phyloP scores from a whole-genome alignment of 2,797 vertebrate genomes.

The Mergus octosetaceus region DNA sequence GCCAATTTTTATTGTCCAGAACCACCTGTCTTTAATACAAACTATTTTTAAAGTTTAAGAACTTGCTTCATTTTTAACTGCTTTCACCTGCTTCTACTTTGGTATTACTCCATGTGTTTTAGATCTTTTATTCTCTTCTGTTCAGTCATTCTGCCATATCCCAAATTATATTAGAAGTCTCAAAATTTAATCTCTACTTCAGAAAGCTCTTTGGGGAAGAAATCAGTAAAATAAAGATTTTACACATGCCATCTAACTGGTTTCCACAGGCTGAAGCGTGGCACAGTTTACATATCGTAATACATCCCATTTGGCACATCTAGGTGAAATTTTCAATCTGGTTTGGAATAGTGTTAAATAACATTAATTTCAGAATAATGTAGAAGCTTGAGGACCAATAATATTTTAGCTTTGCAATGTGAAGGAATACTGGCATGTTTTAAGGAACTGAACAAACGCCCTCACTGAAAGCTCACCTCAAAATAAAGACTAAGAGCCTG shows the following conservation, averaged over 20 bases:
- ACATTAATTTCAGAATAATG: not conserved
- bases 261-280: constrained; percentile 4
- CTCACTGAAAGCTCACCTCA: not conserved
- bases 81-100: constrained; percentile 89
- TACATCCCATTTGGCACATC: not conserved
- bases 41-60: constrained; percentile 78
- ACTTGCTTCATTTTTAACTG: constrained; percentile 82
- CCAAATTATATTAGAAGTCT: not conserved
- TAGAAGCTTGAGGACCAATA: not conserved
- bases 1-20: constrained; percentile 72
- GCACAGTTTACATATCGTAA: constrained; percentile 8
- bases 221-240: not conserved
- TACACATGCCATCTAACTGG: constrained; percentile 24
- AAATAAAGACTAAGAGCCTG: not conserved
- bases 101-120: constrained; percentile 86
- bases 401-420: not conserved
- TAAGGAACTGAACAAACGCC: not conserved
- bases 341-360: not conserved
- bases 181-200: constrained; percentile 16
- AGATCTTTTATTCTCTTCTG: constrained; percentile 71
- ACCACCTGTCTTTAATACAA: constrained; percentile 81
- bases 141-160: not conserved
- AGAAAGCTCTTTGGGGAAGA: constrained; percentile 16
- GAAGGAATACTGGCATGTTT: not conserved
- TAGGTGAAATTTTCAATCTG: not conserved